Evolutionary conservation across 2,888 invertebrate species (phyloP), one percentile per base, ranked within the genome.

Genomic region (Dolichopus griseipennis): DNA sequence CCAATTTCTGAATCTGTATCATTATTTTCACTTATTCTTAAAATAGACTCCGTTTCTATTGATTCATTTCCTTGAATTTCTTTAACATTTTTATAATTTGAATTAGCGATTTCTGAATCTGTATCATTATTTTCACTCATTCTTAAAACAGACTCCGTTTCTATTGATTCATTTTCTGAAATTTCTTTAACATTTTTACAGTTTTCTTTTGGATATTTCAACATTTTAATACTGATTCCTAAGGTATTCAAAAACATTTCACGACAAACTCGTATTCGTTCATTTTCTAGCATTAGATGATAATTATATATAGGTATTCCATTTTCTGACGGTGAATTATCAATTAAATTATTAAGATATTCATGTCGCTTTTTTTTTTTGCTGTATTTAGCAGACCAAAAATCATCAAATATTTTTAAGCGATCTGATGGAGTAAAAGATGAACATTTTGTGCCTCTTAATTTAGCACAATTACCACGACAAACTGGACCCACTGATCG

Each of bases 141-240:
- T n/a, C n/a, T n/a, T n/a, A n/a, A n/a, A n/a, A n/a, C n/a, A n/a
- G n/a, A n/a, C n/a, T n/a, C n/a, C n/a, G n/a, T n/a, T n/a, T n/a
- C n/a, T n/a, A n/a, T n/a, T n/a, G n/a, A n/a, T n/a, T n/a, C n/a
- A n/a, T n/a, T n/a, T n/a, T n/a, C n/a, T n/a, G n/a, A n/a, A n/a
- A n/a, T n/a, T n/a, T n/a, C n/a, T n/a, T n/a, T n/a, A n/a, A n/a
- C n/a, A 52, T 52, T 52, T 52, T 52, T 52, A n/a, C 52, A 12
- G 15, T 52, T 52, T 52, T 52, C 52, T 52, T 52, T 52, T 12
- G 52, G 52, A 52, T 18, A 15, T 52, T 52, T 52, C 6, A 52
- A 52, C 52, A 52, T 52, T 52, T 52, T 52, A 52, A 52, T 52
- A 52, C 52, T 52, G n/a, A 52, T 52, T n/a, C 52, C 52, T 18